These are phyloP conservation scores for Drosophila serrata DNA, from an alignment of 1,140 invertebrate species.

Conservation along the genomic window DNA sequence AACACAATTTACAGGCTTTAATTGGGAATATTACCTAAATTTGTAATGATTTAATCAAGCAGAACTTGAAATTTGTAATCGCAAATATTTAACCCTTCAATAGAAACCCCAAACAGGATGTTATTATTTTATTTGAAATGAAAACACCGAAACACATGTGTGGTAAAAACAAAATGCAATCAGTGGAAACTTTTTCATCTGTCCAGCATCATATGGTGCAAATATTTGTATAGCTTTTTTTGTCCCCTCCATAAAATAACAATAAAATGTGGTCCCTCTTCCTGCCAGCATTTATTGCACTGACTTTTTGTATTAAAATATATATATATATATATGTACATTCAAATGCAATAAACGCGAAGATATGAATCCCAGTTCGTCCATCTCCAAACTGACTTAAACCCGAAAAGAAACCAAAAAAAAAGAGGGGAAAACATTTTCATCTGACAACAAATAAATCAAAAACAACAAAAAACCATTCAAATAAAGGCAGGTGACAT, in stretches of 20 bases:
- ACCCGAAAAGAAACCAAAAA: constrained; percentile 32
- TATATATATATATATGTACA: constrained; percentile 57
- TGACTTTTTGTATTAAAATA: constrained; percentile 46
- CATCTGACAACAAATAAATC: constrained; percentile 57
- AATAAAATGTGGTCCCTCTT: constrained; percentile 46
- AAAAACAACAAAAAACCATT: constrained; percentile 61
- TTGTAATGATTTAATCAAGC: neutral
- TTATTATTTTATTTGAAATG: neutral
- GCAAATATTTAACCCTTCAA: neutral
- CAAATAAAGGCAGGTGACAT: constrained; percentile 75
- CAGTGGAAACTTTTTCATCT: constrained; percentile 48
- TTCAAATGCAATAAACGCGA: constrained; percentile 64
- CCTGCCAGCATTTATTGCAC: constrained; percentile 44
- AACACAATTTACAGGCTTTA: neutral
- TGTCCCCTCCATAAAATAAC: constrained; percentile 35
- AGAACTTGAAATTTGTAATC: neutral
- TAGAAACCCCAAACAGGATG: neutral
- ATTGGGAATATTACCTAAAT: neutral
- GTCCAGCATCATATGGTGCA: constrained; percentile 28
- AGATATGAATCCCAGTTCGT: constrained; percentile 59
- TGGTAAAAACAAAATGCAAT: constrained; percentile 57
- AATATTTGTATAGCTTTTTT: constrained; percentile 28
- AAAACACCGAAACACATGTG: constrained; percentile 6
- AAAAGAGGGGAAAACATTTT: neutral
- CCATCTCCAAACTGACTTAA: constrained; percentile 27